These are phyloP conservation scores for Dryocosmus kuriphilus DNA, from an alignment of 2,888 invertebrate genomes.

Conservation along the genomic window DNA sequence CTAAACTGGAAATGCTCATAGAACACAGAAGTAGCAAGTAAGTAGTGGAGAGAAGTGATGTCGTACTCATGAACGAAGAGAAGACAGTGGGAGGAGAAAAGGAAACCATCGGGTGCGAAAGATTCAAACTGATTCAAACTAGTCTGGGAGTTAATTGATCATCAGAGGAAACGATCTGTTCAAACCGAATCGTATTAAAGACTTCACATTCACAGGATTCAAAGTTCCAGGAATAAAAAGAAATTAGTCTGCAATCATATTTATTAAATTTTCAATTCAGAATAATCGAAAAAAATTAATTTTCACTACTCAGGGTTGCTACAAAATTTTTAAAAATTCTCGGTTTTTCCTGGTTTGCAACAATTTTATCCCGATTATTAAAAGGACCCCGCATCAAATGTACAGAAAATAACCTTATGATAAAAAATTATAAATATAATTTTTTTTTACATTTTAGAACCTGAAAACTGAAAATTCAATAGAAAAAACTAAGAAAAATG, in stretches of 20 bases:
- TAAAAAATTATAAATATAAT: too few relatives aligned
- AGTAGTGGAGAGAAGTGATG: conserved; percentile 1
- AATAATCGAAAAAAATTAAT: not conserved
- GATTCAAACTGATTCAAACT: not conserved
- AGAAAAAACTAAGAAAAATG: too few relatives aligned
- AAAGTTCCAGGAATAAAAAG: not conserved
- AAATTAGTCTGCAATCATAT: not conserved
- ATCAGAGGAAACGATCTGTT: not conserved
- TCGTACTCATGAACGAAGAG: not conserved
- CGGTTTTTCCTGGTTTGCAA: too few relatives aligned
- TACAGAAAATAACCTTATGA: too few relatives aligned
- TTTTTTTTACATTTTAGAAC: too few relatives aligned
- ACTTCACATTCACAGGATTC: not conserved
- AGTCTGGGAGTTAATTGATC: not conserved
- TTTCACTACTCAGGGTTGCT: not conserved
- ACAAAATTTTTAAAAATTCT: too few relatives aligned
- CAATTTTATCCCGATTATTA: too few relatives aligned
- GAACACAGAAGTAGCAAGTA: conserved; percentile 13
- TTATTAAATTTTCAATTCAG: not conserved
- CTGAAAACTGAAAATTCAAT: too few relatives aligned
- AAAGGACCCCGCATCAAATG: too few relatives aligned
- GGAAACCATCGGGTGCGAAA: not conserved
- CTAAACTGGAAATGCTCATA: conserved; percentile 6
- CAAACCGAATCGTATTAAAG: not conserved
- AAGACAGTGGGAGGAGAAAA: not conserved